Percentiles rank a stretch among this genome's conserved stretches.
phyloP scores from a whole-genome alignment of 2,797 vertebrate genomes.

The Lagothrix lagotricha region DNA sequence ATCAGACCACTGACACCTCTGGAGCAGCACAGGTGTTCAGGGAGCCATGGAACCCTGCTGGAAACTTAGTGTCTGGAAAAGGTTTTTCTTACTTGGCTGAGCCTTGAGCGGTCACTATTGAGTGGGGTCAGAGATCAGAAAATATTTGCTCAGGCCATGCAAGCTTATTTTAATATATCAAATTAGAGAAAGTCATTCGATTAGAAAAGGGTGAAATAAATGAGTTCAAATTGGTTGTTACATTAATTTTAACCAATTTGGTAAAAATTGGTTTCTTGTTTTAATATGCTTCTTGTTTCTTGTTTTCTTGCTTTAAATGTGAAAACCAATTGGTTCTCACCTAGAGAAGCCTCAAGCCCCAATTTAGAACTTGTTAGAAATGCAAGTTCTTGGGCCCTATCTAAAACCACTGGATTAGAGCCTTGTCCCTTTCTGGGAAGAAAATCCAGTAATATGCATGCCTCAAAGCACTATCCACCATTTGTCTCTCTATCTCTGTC shows the following conservation, averaged over 20 bases:
- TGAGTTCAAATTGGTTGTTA: neutral
- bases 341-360: neutral
- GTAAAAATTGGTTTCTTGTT: too few relatives aligned
- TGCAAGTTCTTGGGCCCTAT: neutral
- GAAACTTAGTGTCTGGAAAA: neutral
- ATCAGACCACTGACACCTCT: neutral
- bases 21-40: neutral
- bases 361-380: constrained; percentile 12
- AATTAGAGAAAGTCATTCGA: neutral
- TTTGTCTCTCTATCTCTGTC: neutral
- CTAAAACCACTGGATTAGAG: neutral
- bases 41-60: neutral
- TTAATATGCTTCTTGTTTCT: too few relatives aligned
- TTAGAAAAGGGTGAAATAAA: constrained; percentile 24
- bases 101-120: neutral
- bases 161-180: neutral
- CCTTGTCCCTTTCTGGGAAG: neutral
- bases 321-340: neutral
- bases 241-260: neutral
- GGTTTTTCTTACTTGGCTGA: neutral
- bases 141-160: neutral
- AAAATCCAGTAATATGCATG: neutral
- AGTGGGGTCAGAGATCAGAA: neutral
- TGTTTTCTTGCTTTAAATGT: too few relatives aligned
- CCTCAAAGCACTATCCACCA: neutral